Percentiles rank a stretch among this genome's conserved stretches.
Conservation (phyloP, 2,888 invertebrate species). For the Ormyrus rosae region DNA sequence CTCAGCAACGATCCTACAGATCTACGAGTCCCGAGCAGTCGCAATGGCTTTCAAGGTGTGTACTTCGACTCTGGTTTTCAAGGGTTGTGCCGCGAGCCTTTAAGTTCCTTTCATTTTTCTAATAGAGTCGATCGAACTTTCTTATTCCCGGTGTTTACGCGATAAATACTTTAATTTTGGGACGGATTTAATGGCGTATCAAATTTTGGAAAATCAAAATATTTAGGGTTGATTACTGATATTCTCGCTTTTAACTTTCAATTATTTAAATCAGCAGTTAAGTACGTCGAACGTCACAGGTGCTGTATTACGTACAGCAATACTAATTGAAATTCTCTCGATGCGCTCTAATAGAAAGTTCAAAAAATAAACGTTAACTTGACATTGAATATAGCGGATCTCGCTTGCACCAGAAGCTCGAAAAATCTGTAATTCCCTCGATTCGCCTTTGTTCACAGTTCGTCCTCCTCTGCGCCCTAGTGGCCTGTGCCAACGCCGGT, state of each 20-base stretch:
- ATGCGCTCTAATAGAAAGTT: constrained; percentile 7
- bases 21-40: constrained; percentile 32
- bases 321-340: not conserved
- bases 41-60: constrained; percentile 74
- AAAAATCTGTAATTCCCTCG: not conserved
- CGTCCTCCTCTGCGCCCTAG: constrained; percentile 72
- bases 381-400: constrained; percentile 9
- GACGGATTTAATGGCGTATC: not conserved
- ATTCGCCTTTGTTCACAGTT: constrained; percentile 67
- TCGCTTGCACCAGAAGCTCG: too few species aligned
- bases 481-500: constrained; percentile 77
- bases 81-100: too few species aligned
- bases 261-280: too few species aligned
- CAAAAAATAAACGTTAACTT: not conserved
- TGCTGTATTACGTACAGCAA: too few species aligned
- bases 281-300: too few species aligned
- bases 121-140: too few species aligned
- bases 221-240: too few species aligned
- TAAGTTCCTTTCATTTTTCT: too few species aligned
- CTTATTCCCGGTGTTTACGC: too few species aligned
- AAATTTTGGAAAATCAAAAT: too few species aligned
- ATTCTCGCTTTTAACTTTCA: too few species aligned
- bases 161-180: not conserved
- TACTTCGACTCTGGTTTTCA: constrained; percentile 50
- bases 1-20: constrained; percentile 67